Conservation (phyloP, 2,888 invertebrate species). For the Acanthococcus lagerstroemiae region DNA sequence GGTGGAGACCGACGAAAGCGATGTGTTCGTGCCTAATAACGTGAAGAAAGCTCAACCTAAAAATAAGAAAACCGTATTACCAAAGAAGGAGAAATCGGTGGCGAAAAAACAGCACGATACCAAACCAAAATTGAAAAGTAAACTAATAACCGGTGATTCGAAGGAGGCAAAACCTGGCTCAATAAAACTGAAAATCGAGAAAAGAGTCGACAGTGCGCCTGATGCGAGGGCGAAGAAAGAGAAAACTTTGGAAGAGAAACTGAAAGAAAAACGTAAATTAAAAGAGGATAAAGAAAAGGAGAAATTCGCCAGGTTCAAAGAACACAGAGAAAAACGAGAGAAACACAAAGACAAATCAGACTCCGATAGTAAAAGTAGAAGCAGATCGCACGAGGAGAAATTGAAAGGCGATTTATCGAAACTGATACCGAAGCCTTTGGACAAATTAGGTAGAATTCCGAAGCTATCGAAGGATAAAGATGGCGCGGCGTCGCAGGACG, state of each 20-base stretch:
- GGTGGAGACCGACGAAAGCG: slow-evolving; percentile 11
- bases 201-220: not conserved
- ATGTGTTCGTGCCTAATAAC: slow-evolving; percentile 20
- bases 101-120: slow-evolving; percentile 34
- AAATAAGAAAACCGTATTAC: slow-evolving; percentile 29
- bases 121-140: slow-evolving; percentile 32
- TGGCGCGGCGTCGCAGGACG: not conserved
- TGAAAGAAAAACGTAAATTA: slow-evolving; percentile 35
- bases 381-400: slow-evolving; percentile 27
- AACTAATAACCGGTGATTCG: slow-evolving; percentile 1
- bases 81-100: slow-evolving; percentile 31
- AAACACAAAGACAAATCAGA: slow-evolving; percentile 28
- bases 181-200: slow-evolving; percentile 18
- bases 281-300: slow-evolving; percentile 35
- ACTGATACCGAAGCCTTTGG: slow-evolving; percentile 18
- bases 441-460: slow-evolving; percentile 23
- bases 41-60: slow-evolving; percentile 36
- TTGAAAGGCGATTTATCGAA: slow-evolving; percentile 26
- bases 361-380: slow-evolving; percentile 3
- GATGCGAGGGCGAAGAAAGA: slow-evolving; percentile 31
- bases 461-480: slow-evolving; percentile 13
- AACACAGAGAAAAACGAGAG: slow-evolving; percentile 44
- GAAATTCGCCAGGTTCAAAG: slow-evolving; percentile 49
- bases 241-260: slow-evolving; percentile 36
- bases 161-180: slow-evolving; percentile 11